phyloP scores from a whole-genome alignment of 1,140 invertebrate species.

The Riptortus pedestris region DNA sequence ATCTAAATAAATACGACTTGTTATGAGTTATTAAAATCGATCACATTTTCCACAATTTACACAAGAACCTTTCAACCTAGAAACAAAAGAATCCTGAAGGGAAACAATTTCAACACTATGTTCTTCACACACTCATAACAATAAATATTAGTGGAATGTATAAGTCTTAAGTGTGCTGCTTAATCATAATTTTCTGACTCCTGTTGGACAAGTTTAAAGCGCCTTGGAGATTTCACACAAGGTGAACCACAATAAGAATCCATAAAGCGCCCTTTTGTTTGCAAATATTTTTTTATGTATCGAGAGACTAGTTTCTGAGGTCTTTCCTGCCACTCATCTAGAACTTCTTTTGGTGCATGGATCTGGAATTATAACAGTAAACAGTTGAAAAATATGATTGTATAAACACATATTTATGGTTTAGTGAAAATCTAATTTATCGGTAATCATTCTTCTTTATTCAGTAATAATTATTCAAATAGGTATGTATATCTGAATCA shows the following conservation, averaged over 20 bases:
- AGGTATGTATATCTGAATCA: no score
- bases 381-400: constrained; percentile 27
- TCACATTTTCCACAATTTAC: background rate
- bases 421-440: no score
- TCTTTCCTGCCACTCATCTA: constrained; percentile 86
- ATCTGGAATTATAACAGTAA: no score
- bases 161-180: constrained; percentile 28
- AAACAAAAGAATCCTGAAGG: background rate
- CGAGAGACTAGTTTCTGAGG: constrained; percentile 78
- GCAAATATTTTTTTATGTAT: constrained; percentile 75
- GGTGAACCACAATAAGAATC: constrained; percentile 37
- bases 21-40: background rate
- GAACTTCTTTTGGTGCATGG: constrained; percentile 71
- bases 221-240: constrained; percentile 66
- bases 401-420: no score
- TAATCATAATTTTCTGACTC: constrained; percentile 83
- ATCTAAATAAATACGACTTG: no score
- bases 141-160: background rate
- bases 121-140: background rate
- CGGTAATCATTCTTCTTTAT: no score
- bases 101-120: background rate
- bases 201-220: constrained; percentile 78
- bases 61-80: background rate
- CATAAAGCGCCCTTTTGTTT: constrained; percentile 53
- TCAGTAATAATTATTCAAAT: no score